Base-by-base conservation (phyloP, 1,140 invertebrate genomes). In the Phymastichus coffea region DNA sequence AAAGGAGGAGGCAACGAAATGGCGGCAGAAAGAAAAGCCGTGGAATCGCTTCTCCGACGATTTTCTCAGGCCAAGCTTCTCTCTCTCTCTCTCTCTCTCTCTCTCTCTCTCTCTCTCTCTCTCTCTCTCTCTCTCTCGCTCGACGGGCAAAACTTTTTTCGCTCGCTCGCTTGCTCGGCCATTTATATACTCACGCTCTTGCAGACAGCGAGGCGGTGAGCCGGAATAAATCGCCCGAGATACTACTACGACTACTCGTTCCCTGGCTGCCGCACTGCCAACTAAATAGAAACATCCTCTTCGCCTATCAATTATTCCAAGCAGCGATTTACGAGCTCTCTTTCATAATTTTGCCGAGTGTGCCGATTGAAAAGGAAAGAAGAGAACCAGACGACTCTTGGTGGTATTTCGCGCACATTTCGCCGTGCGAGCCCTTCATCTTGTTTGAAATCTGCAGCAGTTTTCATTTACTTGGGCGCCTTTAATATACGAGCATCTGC, bases 251-350 rank as follows among this genome's bases (percentile, higher is more conserved):
- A n/a, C n/a, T n/a, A n/a, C n/a, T n/a, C n/a, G n/a, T n/a, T n/a
- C n/a, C n/a, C n/a, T n/a, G 60, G 59, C 67, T 66, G 73, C 71
- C 69, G 73, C 74, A 68, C 71, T 78, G 75, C 75, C 76, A 76
- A 73, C 75, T 69, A 75, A 77, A 77, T 77, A 74, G 74, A 78
- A 77, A 78, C 74, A 76, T 77, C 72, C 74, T 69, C 70, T 74
- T 75, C 69, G 72, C 71, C 74, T 77, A 76, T 78, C 75, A 77
- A 78, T 78, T 78, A 78, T 78, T 77, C 71, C 72, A 60, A 67
- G 49, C 65, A n/a, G 75, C 70, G 75, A 78, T 78, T 76, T 76
- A 77, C 70, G 72, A 72, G 64, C 64, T 60, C 44, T 51, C 52
- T n/a, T n/a, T n/a, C n/a, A n/a, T n/a, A n/a, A n/a, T n/a, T n/a